Base-by-base conservation (phyloP, 1,140 invertebrate species). In the Eubasilissa regina region DNA sequence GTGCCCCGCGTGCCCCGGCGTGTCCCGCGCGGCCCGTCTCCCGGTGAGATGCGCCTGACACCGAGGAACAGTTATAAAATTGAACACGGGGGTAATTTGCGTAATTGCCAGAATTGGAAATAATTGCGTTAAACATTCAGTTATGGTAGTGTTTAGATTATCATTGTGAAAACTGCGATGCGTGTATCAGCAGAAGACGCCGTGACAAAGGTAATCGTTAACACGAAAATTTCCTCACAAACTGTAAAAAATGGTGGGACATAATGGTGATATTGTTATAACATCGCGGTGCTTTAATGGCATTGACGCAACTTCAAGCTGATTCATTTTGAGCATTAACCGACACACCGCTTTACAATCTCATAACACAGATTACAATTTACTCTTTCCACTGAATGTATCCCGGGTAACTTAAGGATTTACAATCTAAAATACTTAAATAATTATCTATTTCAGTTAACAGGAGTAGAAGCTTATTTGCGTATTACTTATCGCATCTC, bases 71-170 rank as follows among this genome's bases (percentile, higher is more conserved):
- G 68, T 48, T 74, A 78, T 78, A 78, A 73, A 78, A 78, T 78
- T 73, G 53, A 78, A 73, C 73, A 43, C 68, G 13, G 55, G 56
- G 44, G 44, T 78, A 73, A 78, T 78, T 62, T 62, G 55, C 55
- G 56, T 74, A 53, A 78, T 78, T 73, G 44, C 68, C 66, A 58
- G 68, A 78, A 78, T 48, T 12, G 25, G 17, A 73, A 78, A 78
- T 78, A 78, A 73, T 78, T 68, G 68, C 17, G 56, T 62, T 73
- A 78, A 62, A 56, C 75, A 78, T 78, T 70, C 17, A n/a, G 68
- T 73, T 73, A 78, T 64, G 45, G 55, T 64, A 44, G 77, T 62
- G 43, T 48, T 62, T 60, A 73, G 55, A 35, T 58, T 60, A 64
- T 44, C 51, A 51, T 78, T 72, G 77, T 45, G 77, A 58, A 77